Base-by-base conservation (phyloP, 2,113 vertebrate species). In the Nothocercus julius region DNA sequence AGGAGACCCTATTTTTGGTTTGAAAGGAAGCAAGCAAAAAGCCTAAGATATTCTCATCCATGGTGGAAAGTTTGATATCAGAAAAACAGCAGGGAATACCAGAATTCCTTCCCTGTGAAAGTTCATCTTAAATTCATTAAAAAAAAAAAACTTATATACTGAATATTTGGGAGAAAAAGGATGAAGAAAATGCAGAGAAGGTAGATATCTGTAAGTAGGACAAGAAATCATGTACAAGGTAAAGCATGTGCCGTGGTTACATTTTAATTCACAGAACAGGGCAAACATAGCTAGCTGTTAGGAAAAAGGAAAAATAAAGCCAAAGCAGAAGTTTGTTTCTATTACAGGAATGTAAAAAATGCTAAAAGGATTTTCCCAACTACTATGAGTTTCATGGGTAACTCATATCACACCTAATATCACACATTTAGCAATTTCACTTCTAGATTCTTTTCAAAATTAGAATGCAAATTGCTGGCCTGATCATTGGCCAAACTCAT, bases 161-260 rank as follows among this genome's bases (percentile, higher is more conserved):
- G 36, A 36, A 17, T 10, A 6, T 16, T 4, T 47, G n/a, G 22
- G 45, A 84, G 61, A 42, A 62, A 75, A 1, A 77, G 64, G 22
- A 16, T 0, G 22, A 62, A 9, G 9, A 36, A 8, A 44, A 85
- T 83, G 14, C 0, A 32, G 4, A 7, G 4, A 22, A 63, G 14
- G 15, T 24, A 62, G 32, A 75, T 75, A 92, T 3, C 1, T 44
- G 4, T 5, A 7, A 47, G 16, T 4, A 19, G 13, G 59, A 30
- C 44, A 75, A 56, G 17, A 22, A 72, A 30, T 6, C 11, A 22
- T 0, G 1, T 5, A 5, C 18, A 78, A 40, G 8, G 11, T 16
- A 59, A 14, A 4, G 16, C 22, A 54, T 72, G 45, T 67, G 17
- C 36, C 28, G 45, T 66, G 5, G 19, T 38, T 66, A 30, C 21